Conservation (phyloP, 2,888 invertebrate genomes). For the Patella pellucida region DNA sequence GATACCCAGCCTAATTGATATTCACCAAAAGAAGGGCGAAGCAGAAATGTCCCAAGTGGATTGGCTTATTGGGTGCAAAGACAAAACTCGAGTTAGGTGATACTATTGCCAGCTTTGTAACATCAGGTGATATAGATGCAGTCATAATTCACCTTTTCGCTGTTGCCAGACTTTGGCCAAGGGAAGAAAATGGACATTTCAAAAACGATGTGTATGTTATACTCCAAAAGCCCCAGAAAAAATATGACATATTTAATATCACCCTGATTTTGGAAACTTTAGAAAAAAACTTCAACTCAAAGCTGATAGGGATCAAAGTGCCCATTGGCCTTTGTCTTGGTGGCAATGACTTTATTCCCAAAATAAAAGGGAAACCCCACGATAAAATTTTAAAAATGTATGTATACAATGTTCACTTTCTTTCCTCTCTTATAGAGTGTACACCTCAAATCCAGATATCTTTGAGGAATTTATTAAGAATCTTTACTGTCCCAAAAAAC, state of each 20-base stretch:
- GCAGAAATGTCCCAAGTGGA: slow-evolving; percentile 18
- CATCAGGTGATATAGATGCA: slow-evolving; percentile 14
- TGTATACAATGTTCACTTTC: not conserved
- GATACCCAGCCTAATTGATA: not conserved
- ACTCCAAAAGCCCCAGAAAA: slow-evolving; percentile 14
- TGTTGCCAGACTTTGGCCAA: not conserved
- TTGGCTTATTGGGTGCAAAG: not conserved
- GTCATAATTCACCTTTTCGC: slow-evolving; percentile 15
- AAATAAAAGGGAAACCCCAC: slow-evolving; percentile 14
- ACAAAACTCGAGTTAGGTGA: slow-evolving; percentile 5
- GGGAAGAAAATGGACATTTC: not conserved
- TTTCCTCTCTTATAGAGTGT: too few species aligned
- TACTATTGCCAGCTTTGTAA: slow-evolving; percentile 13
- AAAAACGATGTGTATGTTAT: slow-evolving; percentile 12
- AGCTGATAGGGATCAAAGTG: not conserved
- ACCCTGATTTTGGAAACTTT: not conserved
- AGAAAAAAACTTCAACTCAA: not conserved
- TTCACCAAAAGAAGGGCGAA: slow-evolving; percentile 16
- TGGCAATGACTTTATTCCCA: slow-evolving; percentile 12
- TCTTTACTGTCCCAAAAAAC: too few species aligned
- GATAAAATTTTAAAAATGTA: slow-evolving; percentile 11
- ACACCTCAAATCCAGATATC: too few species aligned
- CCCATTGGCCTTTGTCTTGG: slow-evolving; percentile 5
- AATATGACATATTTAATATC: slow-evolving; percentile 16
- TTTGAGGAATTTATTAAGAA: too few species aligned